Conservation (phyloP, 2,113 vertebrate species). For the Atractosteus spatula region DNA sequence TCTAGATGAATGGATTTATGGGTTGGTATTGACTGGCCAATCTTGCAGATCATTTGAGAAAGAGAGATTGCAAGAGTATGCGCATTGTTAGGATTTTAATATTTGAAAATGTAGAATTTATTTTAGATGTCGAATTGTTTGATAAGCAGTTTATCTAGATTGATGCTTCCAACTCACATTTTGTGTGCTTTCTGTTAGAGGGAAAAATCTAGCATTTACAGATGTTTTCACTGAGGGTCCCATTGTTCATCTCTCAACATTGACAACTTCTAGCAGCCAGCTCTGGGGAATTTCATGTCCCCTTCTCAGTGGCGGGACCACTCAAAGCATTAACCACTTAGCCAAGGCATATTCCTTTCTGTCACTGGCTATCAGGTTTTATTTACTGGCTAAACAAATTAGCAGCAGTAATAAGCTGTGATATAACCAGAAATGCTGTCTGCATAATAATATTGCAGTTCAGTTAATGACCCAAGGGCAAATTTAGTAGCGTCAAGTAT, state of each 20-base stretch:
- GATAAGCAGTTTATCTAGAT: too few relatives aligned
- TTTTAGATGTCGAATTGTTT: too few relatives aligned
- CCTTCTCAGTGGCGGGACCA: constrained; percentile 17
- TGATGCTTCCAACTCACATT: too few relatives aligned
- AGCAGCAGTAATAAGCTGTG: constrained; percentile 23
- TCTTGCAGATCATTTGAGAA: too few relatives aligned
- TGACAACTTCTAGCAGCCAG: not conserved
- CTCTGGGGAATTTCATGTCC: not conserved
- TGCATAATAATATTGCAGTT: constrained; percentile 1
- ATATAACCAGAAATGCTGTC: constrained; percentile 13
- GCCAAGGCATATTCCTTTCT: constrained; percentile 14
- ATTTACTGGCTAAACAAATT: constrained; percentile 40
- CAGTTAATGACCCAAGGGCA: not conserved
- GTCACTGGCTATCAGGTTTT: constrained; percentile 34
- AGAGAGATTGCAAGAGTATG: too few relatives aligned
- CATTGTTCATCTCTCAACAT: not conserved
- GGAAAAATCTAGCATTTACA: too few relatives aligned
- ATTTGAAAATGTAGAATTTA: too few relatives aligned
- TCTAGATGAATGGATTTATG: too few relatives aligned
- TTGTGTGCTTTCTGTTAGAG: too few relatives aligned
- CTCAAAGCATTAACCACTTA: constrained; percentile 41
- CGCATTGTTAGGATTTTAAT: too few relatives aligned
- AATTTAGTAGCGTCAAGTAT: not conserved
- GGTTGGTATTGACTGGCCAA: too few relatives aligned
- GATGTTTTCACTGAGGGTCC: not conserved